Evolutionary conservation across 2,888 invertebrate genomes (phyloP).

Genomic region (Megaustenia siamemsis): DNA sequence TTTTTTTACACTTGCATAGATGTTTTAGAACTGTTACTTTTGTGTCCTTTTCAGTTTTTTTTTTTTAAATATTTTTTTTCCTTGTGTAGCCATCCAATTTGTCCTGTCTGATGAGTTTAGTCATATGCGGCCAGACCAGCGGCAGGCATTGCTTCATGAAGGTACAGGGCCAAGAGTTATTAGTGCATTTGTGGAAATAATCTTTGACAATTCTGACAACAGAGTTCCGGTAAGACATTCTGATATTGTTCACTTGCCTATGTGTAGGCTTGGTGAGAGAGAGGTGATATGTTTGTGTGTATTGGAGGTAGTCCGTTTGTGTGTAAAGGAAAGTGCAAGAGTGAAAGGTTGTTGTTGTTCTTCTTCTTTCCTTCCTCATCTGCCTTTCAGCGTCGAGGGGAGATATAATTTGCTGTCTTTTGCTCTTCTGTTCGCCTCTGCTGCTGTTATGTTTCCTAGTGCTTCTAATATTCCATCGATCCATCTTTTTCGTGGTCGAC

Average conservation of each 20-base stretch:
- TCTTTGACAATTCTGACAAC: conserved; percentile 98
- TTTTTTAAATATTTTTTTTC: neutral
- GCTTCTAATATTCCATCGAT: too few species aligned
- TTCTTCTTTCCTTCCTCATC: too few species aligned
- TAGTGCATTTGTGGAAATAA: conserved; percentile 98
- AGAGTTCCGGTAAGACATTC: conserved; percentile 89
- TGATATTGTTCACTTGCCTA: neutral
- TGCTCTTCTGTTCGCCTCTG: too few species aligned
- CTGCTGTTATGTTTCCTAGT: too few species aligned
- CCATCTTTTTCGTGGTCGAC: too few species aligned
- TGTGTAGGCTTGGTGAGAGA: neutral
- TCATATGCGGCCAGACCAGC: conserved; percentile 95
- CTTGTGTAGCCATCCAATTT: conserved; percentile 93
- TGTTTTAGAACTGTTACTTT: neutral
- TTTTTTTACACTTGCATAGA: neutral
- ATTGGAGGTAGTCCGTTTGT: neutral
- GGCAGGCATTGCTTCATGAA: conserved; percentile 96
- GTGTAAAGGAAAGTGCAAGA: too few species aligned
- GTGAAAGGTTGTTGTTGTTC: too few species aligned
- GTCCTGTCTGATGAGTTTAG: conserved; percentile 99
- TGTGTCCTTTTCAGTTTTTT: too few species aligned
- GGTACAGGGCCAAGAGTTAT: conserved; percentile 98
- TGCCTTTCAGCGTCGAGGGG: too few species aligned
- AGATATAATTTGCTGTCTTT: too few species aligned
- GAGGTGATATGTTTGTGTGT: neutral